Percentiles rank a stretch among this genome's conserved stretches.
phyloP scores from a whole-genome alignment of 2,888 invertebrate species.

The Cepaea hortensis region DNA sequence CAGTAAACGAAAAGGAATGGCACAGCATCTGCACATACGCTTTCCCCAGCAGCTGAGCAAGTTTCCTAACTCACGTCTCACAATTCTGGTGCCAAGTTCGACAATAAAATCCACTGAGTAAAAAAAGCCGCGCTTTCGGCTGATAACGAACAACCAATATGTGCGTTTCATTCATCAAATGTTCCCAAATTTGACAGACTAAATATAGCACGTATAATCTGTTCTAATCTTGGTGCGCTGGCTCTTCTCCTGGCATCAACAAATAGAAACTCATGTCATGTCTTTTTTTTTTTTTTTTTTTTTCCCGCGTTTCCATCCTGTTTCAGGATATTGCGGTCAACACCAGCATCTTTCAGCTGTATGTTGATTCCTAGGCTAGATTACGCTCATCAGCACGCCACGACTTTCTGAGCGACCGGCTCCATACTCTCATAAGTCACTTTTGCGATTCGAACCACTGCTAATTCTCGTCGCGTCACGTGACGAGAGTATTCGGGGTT shows the following conservation, averaged over 20 bases:
- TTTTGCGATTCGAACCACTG: no score
- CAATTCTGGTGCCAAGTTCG: neutral
- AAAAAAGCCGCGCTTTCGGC: neutral
- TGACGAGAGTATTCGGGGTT: no score
- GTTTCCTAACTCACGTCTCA: constrained; percentile 11
- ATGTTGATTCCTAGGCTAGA: no score
- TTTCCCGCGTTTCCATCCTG: no score
- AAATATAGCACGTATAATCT: neutral
- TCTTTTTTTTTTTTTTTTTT: neutral
- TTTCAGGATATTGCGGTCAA: no score
- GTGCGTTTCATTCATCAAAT: constrained; percentile 16
- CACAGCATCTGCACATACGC: neutral
- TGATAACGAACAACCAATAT: neutral
- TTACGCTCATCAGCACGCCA: no score
- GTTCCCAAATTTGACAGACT: neutral
- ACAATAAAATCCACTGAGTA: neutral
- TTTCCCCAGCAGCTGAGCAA: neutral
- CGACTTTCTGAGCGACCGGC: no score
- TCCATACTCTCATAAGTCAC: no score
- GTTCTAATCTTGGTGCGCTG: neutral
- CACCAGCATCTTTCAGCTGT: no score
- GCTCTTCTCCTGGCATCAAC: neutral
- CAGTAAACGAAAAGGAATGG: constrained; percentile 3
- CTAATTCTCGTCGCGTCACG: no score
- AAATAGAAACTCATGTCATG: neutral